These are phyloP conservation scores for Perca schrenkii DNA, from an alignment of 2,113 vertebrate species.

Conservation along the genomic window DNA sequence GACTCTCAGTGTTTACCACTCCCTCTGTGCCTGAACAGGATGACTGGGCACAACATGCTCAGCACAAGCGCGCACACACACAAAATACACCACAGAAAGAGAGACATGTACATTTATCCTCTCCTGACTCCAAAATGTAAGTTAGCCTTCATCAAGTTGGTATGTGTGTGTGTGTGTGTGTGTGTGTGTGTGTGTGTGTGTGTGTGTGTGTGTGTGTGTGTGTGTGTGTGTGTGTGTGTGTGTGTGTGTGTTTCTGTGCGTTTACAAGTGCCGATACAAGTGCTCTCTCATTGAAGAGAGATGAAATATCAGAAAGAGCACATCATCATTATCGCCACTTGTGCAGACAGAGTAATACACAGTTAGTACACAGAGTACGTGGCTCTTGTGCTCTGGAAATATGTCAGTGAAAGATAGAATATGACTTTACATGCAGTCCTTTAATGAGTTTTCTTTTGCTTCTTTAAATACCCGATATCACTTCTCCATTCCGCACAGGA, in stretches of 20 bases:
- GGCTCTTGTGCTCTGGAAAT: not conserved
- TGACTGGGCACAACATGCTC: slow-evolving; percentile 11
- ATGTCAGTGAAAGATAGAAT: not conserved
- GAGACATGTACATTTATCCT: not conserved
- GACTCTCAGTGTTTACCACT: slow-evolving; percentile 61
- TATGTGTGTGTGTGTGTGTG: slow-evolving; percentile 20
- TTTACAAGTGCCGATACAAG: slow-evolving; percentile 21
- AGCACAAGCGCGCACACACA: slow-evolving; percentile 2
- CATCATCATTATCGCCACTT: not conserved
- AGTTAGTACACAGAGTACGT: not conserved
- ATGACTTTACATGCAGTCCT: not conserved
- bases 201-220: not conserved
- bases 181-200: not conserved
- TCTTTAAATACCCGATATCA: slow-evolving; percentile 3
- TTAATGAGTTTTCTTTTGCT: not conserved
- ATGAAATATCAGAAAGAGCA: slow-evolving; percentile 23
- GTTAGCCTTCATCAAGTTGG: slow-evolving; percentile 20
- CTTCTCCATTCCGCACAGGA: slow-evolving; percentile 1
- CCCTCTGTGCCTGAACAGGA: slow-evolving; percentile 62
- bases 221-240: not conserved
- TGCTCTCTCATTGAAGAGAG: not conserved
- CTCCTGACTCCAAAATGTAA: slow-evolving; percentile 4
- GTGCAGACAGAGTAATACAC: not conserved
- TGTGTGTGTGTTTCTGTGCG: not conserved
- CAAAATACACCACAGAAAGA: slow-evolving; percentile 9